A percentile compares a stretch with the other conserved stretches of the same genome.
Evolutionary conservation across 2,113 vertebrate genomes (phyloP).

Genomic region (Alligator sinensis): DNA sequence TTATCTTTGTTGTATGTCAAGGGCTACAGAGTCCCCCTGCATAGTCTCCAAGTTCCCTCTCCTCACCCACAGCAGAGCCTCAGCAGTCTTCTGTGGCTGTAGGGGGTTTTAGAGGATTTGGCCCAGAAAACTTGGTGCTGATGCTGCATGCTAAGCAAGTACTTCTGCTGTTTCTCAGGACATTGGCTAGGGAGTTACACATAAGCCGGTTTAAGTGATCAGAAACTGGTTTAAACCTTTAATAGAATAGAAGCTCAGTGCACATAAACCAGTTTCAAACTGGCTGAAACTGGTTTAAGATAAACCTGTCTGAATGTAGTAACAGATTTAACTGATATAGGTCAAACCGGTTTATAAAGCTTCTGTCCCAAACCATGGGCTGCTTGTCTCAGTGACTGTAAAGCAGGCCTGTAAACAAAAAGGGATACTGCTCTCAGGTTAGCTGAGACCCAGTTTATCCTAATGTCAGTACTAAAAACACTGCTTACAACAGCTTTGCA

Average conservation of each 20-base stretch:
- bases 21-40: not conserved
- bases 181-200: not conserved
- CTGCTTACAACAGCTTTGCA: not conserved
- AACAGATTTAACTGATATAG: too few relatives aligned
- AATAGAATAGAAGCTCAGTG: too few relatives aligned
- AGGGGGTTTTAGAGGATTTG: not conserved
- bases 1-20: rapidly evolving
- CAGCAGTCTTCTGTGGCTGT: not conserved
- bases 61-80: not conserved
- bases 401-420: not conserved
- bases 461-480: not conserved
- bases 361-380: too few relatives aligned
- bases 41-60: not conserved
- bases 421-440: not conserved
- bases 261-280: too few relatives aligned
- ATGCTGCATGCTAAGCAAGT: not conserved
- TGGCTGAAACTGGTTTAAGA: too few relatives aligned
- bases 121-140: not conserved
- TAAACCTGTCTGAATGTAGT: too few relatives aligned
- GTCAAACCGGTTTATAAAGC: too few relatives aligned
- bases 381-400: not conserved
- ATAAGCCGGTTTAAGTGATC: too few relatives aligned
- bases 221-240: too few relatives aligned
- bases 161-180: not conserved
- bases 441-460: not conserved